Evolutionary conservation across 2,113 vertebrate genomes (phyloP).

Genomic region (Mionectes macconnelli): DNA sequence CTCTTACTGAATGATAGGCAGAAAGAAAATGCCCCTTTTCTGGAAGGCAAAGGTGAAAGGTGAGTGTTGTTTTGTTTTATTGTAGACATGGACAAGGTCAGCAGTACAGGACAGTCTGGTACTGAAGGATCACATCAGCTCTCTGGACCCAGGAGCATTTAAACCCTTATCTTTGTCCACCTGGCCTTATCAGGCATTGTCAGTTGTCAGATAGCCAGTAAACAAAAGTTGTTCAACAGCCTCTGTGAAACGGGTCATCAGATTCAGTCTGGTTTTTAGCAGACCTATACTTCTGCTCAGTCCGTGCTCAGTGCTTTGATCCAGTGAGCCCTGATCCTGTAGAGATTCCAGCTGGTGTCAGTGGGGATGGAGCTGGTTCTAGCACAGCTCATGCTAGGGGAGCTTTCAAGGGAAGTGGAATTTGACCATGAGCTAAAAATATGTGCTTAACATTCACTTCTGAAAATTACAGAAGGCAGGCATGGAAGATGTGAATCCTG

Average conservation of each 20-base stretch:
- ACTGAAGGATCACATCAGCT: not conserved
- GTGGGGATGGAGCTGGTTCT: not conserved
- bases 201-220: not conserved
- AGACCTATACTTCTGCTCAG: not conserved
- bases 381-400: not conserved
- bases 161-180: not conserved
- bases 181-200: not conserved
- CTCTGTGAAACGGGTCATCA: not conserved
- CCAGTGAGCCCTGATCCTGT: not conserved
- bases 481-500: slow-evolving; percentile 86
- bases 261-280: not conserved
- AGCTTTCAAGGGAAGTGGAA: not conserved
- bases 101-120: not conserved
- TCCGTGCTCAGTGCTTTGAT: not conserved
- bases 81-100: not conserved
- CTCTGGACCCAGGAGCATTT: not conserved
- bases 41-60: not conserved
- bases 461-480: slow-evolving; percentile 73
- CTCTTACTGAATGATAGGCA: not conserved
- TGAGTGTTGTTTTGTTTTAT: not conserved
- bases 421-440: not conserved
- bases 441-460: not conserved
- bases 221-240: not conserved
- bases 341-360: not conserved
- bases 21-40: not conserved